Conservation (phyloP, 2,888 invertebrate species). For the Trachelus stipa region DNA sequence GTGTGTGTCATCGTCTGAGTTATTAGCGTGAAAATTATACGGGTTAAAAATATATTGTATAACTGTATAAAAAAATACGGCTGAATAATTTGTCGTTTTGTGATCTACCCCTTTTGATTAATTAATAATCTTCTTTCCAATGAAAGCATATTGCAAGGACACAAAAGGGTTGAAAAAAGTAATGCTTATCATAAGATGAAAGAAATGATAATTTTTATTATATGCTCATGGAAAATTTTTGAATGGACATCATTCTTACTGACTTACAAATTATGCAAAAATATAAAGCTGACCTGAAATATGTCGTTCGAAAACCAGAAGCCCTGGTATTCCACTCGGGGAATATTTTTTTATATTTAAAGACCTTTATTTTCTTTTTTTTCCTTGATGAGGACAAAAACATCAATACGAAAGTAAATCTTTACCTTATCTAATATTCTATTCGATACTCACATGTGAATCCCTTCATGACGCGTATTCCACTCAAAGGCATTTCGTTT, state of each 20-base stretch:
- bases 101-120: background rate
- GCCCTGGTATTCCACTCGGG: background rate
- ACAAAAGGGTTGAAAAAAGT: background rate
- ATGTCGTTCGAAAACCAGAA: background rate
- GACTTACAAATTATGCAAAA: background rate
- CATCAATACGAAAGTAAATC: background rate
- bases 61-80: background rate
- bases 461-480: background rate
- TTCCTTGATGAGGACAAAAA: background rate
- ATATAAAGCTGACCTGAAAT: background rate
- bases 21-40: constrained; percentile 48
- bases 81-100: background rate
- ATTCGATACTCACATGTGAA: background rate
- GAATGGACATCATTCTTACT: background rate
- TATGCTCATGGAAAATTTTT: background rate
- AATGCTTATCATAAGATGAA: background rate
- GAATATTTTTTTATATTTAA: background rate
- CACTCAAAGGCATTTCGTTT: background rate
- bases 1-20: constrained; percentile 44
- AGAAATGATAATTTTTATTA: background rate
- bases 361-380: background rate
- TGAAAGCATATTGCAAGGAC: background rate
- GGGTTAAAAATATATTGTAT: constrained; percentile 23
- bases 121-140: background rate
- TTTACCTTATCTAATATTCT: background rate